A percentile compares a stretch with the other conserved stretches of the same genome.
Evolutionary conservation across 2,113 vertebrate genomes (phyloP).

Genomic region (Rhegmatorhina hoffmannsi): DNA sequence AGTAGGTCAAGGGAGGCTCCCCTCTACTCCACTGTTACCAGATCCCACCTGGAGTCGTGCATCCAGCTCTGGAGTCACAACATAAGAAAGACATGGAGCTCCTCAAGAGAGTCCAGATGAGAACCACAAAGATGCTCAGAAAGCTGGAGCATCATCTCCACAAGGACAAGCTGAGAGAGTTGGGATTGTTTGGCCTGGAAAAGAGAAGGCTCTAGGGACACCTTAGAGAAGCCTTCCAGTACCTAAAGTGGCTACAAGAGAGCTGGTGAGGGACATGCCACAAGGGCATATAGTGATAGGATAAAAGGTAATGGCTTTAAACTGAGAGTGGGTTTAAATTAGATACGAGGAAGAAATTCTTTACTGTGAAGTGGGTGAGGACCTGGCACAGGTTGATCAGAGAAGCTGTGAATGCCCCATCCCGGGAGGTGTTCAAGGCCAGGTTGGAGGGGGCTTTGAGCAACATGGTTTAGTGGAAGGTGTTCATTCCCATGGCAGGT

Average conservation of each 20-base stretch:
- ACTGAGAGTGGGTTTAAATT: background rate
- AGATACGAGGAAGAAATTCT: background rate
- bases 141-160: background rate
- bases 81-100: no score
- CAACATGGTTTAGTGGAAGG: background rate
- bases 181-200: background rate
- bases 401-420: background rate
- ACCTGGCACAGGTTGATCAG: background rate
- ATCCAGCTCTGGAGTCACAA: background rate
- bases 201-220: background rate
- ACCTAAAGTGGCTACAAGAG: background rate
- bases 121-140: background rate
- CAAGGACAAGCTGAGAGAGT: background rate
- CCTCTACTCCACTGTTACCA: background rate
- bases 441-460: background rate
- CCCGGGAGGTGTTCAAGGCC: background rate
- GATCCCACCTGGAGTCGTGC: no score
- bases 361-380: background rate
- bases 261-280: background rate
- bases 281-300: background rate
- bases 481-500: no score
- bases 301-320: background rate
- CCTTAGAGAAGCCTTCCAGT: background rate
- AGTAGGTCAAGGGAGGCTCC: accelerated
- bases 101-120: background rate